Evolutionary conservation across 1,140 invertebrate species (phyloP).

Genomic region (Maconellicoccus hirsutus): DNA sequence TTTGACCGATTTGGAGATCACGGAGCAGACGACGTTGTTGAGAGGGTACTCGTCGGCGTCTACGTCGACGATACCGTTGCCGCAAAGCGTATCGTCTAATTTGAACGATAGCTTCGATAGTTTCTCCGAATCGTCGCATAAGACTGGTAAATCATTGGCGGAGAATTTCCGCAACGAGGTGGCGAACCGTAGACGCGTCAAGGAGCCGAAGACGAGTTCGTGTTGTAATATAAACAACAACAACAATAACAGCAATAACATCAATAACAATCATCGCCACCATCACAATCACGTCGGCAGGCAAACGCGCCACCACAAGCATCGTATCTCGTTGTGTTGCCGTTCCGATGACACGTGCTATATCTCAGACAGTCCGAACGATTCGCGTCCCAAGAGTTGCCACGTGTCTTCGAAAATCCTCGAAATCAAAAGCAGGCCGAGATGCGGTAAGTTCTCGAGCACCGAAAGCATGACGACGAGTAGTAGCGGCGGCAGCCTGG

Average conservation of each 20-base stretch:
- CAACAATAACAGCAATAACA: not conserved
- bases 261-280: not conserved
- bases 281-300: not conserved
- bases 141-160: not conserved
- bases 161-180: slow-evolving; percentile 54
- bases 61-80: slow-evolving; percentile 63
- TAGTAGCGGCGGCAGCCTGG: slow-evolving; percentile 71
- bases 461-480: slow-evolving; percentile 75
- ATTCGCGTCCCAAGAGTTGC: slow-evolving; percentile 18
- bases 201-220: slow-evolving; percentile 49
- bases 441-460: slow-evolving; percentile 56
- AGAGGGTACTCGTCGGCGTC: slow-evolving; percentile 52
- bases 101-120: slow-evolving; percentile 63
- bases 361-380: not conserved
- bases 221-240: not conserved
- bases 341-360: not conserved
- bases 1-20: slow-evolving; percentile 32
- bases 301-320: slow-evolving; percentile 24
- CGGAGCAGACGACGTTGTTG: slow-evolving; percentile 31
- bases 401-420: slow-evolving; percentile 43
- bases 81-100: slow-evolving; percentile 54
- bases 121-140: slow-evolving; percentile 39
- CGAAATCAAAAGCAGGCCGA: slow-evolving; percentile 52
- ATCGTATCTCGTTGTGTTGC: not conserved
- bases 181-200: slow-evolving; percentile 46